Evolutionary conservation across 2,888 invertebrate species (phyloP).

Genomic region (Monopis laevigella): DNA sequence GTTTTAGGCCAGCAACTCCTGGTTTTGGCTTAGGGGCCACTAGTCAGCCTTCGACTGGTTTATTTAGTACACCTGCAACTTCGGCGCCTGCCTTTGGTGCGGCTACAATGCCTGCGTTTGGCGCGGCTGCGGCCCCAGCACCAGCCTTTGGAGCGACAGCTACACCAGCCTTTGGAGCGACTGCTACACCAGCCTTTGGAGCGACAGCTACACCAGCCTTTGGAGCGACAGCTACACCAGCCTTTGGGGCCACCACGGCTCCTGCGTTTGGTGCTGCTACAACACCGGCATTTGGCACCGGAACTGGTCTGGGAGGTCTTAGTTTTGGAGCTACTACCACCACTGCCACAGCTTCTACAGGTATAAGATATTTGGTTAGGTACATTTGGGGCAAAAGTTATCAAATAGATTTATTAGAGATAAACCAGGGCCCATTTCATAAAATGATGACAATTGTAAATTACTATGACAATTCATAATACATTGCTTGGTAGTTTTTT

Average conservation of each 20-base stretch:
- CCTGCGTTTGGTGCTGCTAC: conserved; percentile 26
- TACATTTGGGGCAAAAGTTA: too few relatives aligned
- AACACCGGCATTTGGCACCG: conserved; percentile 25
- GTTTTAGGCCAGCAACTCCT: conserved; percentile 41
- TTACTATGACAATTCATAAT: too few relatives aligned
- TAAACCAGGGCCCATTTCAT: too few relatives aligned
- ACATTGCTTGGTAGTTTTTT: too few relatives aligned
- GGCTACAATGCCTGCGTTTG: conserved; percentile 30
- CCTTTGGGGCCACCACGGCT: conserved; percentile 29
- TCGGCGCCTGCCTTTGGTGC: conserved; percentile 27
- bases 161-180: conserved; percentile 30
- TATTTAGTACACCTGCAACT: conserved; percentile 40
- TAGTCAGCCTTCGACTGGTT: conserved; percentile 39
- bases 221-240: conserved; percentile 27
- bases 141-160: conserved; percentile 25
- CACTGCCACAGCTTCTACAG: conserved; percentile 32
- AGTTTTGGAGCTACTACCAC: conserved; percentile 39
- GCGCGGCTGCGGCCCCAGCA: conserved; percentile 27
- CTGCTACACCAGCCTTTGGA: conserved; percentile 26
- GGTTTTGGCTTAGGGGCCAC: conserved; percentile 39
- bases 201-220: conserved; percentile 30
- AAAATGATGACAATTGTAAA: too few relatives aligned
- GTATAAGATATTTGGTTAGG: conserved; percentile 21
- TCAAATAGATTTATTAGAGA: too few relatives aligned
- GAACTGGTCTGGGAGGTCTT: conserved; percentile 30